These are phyloP conservation scores for Phaedon cochleariae DNA, from an alignment of 2,888 invertebrate species.

Conservation along the genomic window DNA sequence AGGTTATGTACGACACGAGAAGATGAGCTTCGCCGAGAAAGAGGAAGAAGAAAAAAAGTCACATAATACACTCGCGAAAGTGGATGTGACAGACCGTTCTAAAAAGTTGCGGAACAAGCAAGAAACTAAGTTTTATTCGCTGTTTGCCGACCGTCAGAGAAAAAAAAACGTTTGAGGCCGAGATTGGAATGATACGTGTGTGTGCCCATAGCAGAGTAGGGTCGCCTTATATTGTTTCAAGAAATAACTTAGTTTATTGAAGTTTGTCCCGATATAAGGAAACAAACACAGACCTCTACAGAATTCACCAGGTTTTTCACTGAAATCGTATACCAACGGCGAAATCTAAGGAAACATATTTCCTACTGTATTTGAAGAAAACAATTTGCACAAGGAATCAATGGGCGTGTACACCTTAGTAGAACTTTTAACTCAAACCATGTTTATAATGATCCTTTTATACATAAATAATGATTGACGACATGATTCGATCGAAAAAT, in stretches of 20 bases:
- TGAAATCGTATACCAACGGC: too few species aligned
- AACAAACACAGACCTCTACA: too few species aligned
- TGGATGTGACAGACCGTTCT: conserved; percentile 53
- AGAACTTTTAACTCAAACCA: too few species aligned
- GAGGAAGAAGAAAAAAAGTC: conserved; percentile 36
- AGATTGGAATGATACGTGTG: conserved; percentile 46
- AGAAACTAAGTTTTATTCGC: conserved; percentile 47
- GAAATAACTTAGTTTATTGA: background rate
- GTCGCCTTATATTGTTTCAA: background rate
- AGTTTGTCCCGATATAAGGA: background rate
- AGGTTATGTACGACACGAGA: background rate
- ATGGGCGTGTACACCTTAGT: too few species aligned
- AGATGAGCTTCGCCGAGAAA: conserved; percentile 11
- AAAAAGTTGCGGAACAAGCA: conserved; percentile 57
- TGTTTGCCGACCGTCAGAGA: conserved; percentile 38
- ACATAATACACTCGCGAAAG: conserved; percentile 54
- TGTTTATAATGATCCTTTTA: too few species aligned
- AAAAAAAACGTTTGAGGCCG: conserved; percentile 54
- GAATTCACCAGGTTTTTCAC: too few species aligned
- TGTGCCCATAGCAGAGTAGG: background rate
- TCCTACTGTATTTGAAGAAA: too few species aligned
- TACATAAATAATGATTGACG: too few species aligned
- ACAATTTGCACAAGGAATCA: too few species aligned
- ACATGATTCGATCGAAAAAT: too few species aligned
- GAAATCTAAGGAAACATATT: too few species aligned